Evolutionary conservation across 2,797 vertebrate genomes (phyloP).

Genomic region (Notoglanidium macrostoma): DNA sequence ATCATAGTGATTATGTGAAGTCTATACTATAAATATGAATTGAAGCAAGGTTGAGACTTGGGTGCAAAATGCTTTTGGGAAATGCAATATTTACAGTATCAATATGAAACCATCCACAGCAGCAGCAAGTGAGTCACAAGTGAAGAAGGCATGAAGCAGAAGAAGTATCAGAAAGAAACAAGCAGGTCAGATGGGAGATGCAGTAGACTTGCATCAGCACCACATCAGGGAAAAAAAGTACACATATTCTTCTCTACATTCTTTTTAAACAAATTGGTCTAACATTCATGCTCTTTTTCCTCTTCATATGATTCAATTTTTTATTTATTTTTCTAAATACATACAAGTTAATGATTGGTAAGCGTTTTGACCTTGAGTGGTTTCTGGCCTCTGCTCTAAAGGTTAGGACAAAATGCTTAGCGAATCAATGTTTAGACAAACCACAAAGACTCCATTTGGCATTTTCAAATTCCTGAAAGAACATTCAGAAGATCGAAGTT

Average conservation of each 20-base stretch:
- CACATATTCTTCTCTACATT: not conserved
- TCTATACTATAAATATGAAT: not conserved
- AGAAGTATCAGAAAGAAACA: not conserved
- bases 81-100: not conserved
- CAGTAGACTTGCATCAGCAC: not conserved
- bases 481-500: conserved; percentile 2
- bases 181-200: not conserved
- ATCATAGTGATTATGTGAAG: not conserved
- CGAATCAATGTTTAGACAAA: not conserved
- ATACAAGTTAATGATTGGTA: not conserved
- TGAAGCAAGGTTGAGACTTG: not conserved
- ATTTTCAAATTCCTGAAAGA: conserved; percentile 5
- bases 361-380: not conserved
- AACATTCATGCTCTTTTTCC: not conserved
- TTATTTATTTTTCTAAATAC: not conserved
- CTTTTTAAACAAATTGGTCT: not conserved
- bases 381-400: not conserved
- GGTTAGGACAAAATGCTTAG: conserved; percentile 13
- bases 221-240: not conserved
- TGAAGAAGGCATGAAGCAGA: not conserved
- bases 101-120: not conserved
- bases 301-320: not conserved
- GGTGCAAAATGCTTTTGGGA: not conserved
- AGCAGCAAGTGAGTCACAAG: not conserved
- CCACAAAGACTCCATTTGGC: not conserved